phyloP scores from a whole-genome alignment of 1,140 invertebrate species.

The Sarcophaga peregrina region DNA sequence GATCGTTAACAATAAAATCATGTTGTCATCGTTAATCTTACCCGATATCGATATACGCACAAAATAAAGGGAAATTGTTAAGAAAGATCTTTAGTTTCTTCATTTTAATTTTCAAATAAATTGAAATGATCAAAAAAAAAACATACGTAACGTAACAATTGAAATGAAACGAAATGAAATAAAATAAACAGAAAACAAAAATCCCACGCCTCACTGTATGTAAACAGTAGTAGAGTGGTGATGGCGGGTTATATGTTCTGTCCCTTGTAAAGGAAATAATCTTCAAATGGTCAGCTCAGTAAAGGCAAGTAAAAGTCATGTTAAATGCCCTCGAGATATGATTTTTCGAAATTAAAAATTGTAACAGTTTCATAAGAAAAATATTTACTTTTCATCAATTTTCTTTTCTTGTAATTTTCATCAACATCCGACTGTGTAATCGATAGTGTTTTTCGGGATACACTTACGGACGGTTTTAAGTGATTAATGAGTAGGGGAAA shows the following conservation, averaged over 20 bases:
- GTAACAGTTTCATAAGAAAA: conserved; percentile 33
- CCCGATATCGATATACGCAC: background rate
- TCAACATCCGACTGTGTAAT: background rate
- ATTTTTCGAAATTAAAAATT: conserved; percentile 34
- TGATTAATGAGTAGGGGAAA: too few species aligned
- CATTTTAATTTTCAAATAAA: background rate
- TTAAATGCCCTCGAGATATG: conserved; percentile 35
- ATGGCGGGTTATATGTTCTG: background rate
- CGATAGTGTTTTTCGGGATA: too few species aligned
- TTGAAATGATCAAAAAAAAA: background rate
- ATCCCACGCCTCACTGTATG: conserved; percentile 27
- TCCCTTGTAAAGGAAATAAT: background rate
- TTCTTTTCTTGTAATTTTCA: background rate
- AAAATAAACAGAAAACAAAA: background rate
- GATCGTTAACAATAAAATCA: background rate
- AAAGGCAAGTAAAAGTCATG: conserved; percentile 28
- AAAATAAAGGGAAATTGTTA: conserved; percentile 22
- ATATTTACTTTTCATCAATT: conserved; percentile 29
- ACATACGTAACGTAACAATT: background rate
- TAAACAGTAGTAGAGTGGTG: background rate
- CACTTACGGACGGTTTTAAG: too few species aligned
- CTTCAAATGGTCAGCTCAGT: background rate
- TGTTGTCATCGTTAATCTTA: background rate
- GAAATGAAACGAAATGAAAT: background rate
- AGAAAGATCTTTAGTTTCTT: background rate